Conservation (phyloP, 2,888 invertebrate species). For the Drosophila suboccidentalis region DNA sequence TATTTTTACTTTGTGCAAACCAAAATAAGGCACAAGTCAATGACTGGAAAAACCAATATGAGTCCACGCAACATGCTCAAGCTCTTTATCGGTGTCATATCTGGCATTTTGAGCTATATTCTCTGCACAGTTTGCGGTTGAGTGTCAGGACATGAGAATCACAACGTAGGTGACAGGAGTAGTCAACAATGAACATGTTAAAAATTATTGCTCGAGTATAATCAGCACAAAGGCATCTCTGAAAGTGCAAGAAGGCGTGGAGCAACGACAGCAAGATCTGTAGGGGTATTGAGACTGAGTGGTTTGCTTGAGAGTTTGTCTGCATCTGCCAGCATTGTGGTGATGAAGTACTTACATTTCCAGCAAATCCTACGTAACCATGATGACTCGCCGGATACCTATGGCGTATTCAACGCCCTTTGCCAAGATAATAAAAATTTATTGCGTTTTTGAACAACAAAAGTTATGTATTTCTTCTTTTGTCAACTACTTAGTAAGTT, state of each 20-base stretch:
- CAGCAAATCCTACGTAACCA: conserved; percentile 62
- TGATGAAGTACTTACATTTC: conserved; percentile 47
- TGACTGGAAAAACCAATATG: conserved; percentile 23
- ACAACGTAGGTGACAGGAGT: conserved; percentile 23
- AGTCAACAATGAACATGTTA: conserved; percentile 46
- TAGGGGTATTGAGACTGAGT: conserved; percentile 26
- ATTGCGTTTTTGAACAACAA: conserved; percentile 38
- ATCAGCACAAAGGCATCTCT: conserved; percentile 67
- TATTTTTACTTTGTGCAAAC: background rate
- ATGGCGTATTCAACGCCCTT: conserved; percentile 36
- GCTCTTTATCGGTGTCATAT: conserved; percentile 60
- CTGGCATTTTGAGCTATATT: conserved; percentile 52
- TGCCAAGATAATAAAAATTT: conserved; percentile 47
- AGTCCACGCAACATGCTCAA: conserved; percentile 17
- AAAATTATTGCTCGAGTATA: conserved; percentile 65
- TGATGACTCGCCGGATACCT: conserved; percentile 19
- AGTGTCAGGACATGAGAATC: conserved; percentile 40
- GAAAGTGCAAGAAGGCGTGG: conserved; percentile 53
- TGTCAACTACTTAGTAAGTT: background rate
- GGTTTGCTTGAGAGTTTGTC: conserved; percentile 19
- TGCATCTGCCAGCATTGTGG: conserved; percentile 29
- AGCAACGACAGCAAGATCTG: conserved; percentile 13
- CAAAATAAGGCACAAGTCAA: conserved; percentile 21
- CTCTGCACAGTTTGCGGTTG: conserved; percentile 30
- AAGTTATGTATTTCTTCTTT: background rate